Conservation (phyloP, 1,140 invertebrate species). For the Conus betulinus region DNA sequence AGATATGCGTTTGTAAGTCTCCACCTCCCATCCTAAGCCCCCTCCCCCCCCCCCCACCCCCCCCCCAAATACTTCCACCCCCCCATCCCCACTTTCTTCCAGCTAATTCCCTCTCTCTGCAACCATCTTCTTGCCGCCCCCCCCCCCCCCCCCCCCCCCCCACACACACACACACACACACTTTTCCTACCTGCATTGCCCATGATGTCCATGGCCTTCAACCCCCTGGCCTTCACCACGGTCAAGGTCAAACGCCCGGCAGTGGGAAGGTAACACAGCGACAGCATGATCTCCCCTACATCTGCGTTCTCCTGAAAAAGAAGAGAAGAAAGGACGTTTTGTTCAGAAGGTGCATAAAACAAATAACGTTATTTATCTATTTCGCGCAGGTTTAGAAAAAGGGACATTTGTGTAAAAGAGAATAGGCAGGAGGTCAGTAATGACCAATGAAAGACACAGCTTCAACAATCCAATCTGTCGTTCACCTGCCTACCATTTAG, state of each 20-base stretch:
- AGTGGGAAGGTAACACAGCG: conserved; percentile 86
- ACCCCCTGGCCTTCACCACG: conserved; percentile 86
- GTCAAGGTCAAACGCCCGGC: conserved; percentile 87
- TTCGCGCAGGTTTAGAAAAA: too few relatives aligned
- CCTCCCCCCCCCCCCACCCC: too few relatives aligned
- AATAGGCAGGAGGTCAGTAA: too few relatives aligned
- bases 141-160: too few relatives aligned
- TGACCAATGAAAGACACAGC: too few relatives aligned
- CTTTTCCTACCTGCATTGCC: conserved; percentile 82
- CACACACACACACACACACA: too few relatives aligned
- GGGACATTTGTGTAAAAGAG: too few relatives aligned
- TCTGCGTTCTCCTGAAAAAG: conserved; percentile 82
- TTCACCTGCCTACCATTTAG: too few relatives aligned
- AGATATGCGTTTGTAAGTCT: neutral
- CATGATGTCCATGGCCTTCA: conserved; percentile 89
- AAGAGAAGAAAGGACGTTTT: neutral
- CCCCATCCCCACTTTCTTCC: neutral
- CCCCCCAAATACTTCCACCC: neutral
- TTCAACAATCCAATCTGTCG: too few relatives aligned
- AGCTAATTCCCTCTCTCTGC: neutral
- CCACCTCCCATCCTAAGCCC: neutral
- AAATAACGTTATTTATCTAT: too few relatives aligned
- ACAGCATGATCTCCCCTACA: conserved; percentile 86
- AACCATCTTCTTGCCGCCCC: conserved; percentile 31
- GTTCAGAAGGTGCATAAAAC: too few relatives aligned